A percentile compares a stretch with the other conserved stretches of the same genome.
phyloP scores from a whole-genome alignment of 1,140 invertebrate species.

The Polypedilum pembai region DNA sequence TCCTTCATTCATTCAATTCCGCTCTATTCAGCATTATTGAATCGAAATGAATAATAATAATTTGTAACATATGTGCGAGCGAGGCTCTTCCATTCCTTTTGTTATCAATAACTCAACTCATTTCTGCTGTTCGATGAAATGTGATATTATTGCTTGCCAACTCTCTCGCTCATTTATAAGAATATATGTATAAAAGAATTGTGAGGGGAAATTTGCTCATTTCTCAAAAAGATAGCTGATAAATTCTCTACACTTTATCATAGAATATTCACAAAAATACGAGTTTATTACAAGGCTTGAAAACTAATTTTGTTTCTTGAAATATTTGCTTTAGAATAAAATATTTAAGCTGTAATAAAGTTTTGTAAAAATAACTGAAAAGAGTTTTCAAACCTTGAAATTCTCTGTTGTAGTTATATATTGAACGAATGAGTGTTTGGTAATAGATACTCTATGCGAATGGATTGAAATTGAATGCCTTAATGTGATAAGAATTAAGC shows the following conservation, averaged over 20 bases:
- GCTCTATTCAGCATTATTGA: not conserved
- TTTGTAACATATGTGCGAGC: not conserved
- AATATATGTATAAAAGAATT: not conserved
- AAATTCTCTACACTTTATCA: not conserved
- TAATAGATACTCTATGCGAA: no score
- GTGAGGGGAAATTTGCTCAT: not conserved
- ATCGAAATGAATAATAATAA: not conserved
- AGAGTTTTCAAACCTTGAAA: no score
- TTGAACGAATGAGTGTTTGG: no score
- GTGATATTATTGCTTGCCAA: not conserved
- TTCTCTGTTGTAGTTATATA: no score
- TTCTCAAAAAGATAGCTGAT: not conserved
- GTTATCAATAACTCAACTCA: not conserved
- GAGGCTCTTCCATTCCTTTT: not conserved
- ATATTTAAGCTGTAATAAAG: no score
- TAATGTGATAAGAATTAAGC: no score
- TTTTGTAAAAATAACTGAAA: no score
- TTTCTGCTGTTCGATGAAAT: constrained; percentile 18
- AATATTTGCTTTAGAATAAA: no score
- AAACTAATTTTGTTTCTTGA: no score
- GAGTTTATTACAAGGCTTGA: no score
- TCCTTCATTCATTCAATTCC: not conserved
- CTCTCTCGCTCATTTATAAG: no score
- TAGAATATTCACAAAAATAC: not conserved
- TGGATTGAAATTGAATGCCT: no score